These are phyloP conservation scores for Leptocoma aspasia DNA, from an alignment of 2,113 vertebrate species.

Conservation along the genomic window DNA sequence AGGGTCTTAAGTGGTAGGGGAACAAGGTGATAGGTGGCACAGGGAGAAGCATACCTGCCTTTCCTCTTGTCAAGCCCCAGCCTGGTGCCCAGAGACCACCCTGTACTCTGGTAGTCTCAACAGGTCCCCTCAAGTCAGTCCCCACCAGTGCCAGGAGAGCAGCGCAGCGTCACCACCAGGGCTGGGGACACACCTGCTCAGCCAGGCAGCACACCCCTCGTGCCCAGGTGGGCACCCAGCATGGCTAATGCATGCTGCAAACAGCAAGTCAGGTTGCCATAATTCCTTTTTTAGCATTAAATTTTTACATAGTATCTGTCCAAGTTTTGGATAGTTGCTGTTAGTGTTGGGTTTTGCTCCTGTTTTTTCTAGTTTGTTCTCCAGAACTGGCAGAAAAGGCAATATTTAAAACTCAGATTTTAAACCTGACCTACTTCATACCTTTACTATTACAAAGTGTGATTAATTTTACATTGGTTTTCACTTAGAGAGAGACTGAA, in stretches of 20 bases:
- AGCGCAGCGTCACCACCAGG: accelerated
- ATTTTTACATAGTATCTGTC: neutral
- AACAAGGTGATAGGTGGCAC: neutral
- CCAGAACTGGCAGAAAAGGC: neutral
- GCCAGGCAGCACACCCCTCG: neutral
- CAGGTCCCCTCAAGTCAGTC: neutral
- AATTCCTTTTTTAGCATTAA: neutral
- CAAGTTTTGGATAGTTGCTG: neutral
- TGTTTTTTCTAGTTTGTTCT: neutral
- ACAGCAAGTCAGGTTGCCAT: neutral
- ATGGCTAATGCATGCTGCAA: neutral
- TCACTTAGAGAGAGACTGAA: neutral
- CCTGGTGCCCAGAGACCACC: accelerated
- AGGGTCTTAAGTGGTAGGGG: neutral
- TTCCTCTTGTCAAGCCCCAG: neutral
- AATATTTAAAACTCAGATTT: neutral
- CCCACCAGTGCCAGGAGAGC: neutral
- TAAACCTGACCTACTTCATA: neutral
- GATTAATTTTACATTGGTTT: neutral
- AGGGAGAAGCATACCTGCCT: neutral
- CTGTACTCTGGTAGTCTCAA: neutral
- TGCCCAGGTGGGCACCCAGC: neutral
- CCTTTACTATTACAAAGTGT: neutral
- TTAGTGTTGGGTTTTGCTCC: neutral
- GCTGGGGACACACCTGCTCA: neutral